A percentile compares a stretch with the other conserved stretches of the same genome.
Evolutionary conservation across 2,797 vertebrate species (phyloP).

Genomic region (Lagocephalus sceleratus): DNA sequence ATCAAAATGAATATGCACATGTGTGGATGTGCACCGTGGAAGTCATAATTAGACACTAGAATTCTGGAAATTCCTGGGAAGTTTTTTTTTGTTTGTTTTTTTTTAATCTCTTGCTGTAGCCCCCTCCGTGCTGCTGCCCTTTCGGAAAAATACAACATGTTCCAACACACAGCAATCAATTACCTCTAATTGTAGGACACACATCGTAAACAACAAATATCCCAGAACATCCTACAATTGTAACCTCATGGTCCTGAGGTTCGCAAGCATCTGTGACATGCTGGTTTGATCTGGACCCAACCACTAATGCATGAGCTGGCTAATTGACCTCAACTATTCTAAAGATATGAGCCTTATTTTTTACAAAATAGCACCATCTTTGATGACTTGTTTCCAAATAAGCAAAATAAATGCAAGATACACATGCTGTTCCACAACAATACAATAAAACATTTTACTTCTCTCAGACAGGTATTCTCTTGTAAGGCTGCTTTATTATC

Average conservation of each 20-base stretch:
- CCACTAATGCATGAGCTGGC: slow-evolving; percentile 67
- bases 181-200: slow-evolving; percentile 70
- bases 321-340: slow-evolving; percentile 74
- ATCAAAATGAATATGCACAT: slow-evolving; percentile 28
- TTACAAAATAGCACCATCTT: slow-evolving; percentile 50
- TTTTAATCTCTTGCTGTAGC: slow-evolving; percentile 14
- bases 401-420: slow-evolving; percentile 29
- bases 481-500: slow-evolving; percentile 34
- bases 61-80: slow-evolving; percentile 73
- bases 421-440: slow-evolving; percentile 35
- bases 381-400: slow-evolving; percentile 35
- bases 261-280: slow-evolving; percentile 70
- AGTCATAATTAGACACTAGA: slow-evolving; percentile 75
- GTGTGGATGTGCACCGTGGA: slow-evolving; percentile 45
- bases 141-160: slow-evolving; percentile 73
- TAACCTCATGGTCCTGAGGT: slow-evolving; percentile 69
- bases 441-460: slow-evolving; percentile 44
- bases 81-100: slow-evolving; percentile 24
- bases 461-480: slow-evolving; percentile 42
- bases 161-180: slow-evolving; percentile 76
- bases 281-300: slow-evolving; percentile 63
- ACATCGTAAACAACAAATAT: slow-evolving; percentile 74
- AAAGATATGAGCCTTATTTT: slow-evolving; percentile 65
- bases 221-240: slow-evolving; percentile 70
- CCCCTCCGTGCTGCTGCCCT: slow-evolving; percentile 59